Percentiles rank a stretch among this genome's conserved stretches.
Conservation (phyloP, 2,797 vertebrate genomes). For the Lacerta agilis region DNA sequence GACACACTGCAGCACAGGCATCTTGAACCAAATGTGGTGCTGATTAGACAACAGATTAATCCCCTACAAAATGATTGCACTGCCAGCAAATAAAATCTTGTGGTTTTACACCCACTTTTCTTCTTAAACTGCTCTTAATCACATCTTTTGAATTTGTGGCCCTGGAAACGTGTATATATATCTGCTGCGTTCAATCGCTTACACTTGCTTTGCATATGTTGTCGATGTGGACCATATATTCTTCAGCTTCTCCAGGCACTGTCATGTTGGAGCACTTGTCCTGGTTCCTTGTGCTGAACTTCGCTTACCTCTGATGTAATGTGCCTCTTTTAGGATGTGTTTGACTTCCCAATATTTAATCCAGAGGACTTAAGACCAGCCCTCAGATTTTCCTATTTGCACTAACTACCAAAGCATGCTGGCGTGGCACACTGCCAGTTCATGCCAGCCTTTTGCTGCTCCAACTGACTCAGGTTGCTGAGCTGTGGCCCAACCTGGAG, state of each 20-base stretch:
- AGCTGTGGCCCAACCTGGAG: background rate
- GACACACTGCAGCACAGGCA: no score
- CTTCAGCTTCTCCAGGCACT: background rate
- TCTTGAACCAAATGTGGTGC: background rate
- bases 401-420: background rate
- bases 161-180: background rate
- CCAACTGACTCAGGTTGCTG: background rate
- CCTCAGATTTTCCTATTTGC: slow-evolving; percentile 3
- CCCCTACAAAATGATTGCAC: background rate
- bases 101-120: background rate
- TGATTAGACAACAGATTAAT: background rate
- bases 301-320: background rate
- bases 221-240: background rate
- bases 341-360: background rate
- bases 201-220: background rate
- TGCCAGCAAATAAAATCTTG: background rate
- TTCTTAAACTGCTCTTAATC: background rate
- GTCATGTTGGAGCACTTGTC: background rate
- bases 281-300: background rate
- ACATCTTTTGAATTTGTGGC: background rate
- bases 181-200: background rate
- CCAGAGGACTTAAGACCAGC: background rate
- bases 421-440: slow-evolving; percentile 1
- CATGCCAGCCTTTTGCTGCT: slow-evolving; percentile 4
- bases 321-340: background rate